Conservation (phyloP, 1,140 invertebrate genomes). For the Kradibia gibbosae region DNA sequence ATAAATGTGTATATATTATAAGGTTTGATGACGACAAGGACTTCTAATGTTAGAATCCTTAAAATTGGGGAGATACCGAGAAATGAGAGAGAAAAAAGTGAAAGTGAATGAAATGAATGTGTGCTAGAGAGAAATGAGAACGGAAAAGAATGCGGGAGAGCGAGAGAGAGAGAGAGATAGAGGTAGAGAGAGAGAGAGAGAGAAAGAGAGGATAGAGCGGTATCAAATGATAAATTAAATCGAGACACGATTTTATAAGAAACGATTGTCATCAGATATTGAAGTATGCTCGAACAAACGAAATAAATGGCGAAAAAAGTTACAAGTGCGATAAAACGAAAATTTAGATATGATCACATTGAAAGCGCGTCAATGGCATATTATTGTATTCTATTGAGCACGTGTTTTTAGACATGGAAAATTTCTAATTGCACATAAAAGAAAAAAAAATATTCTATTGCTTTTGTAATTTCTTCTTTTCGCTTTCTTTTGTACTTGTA, state of each 20-base stretch:
- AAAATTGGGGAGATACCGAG: background rate
- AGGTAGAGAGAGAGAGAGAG: conserved; percentile 44
- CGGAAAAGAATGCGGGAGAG: conserved; percentile 34
- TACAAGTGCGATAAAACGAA: conserved; percentile 23
- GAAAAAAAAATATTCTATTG: conserved; percentile 53
- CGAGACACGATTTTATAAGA: conserved; percentile 6
- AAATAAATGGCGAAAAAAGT: conserved; percentile 32
- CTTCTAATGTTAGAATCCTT: background rate
- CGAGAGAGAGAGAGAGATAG: conserved; percentile 36
- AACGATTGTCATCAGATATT: conserved; percentile 11
- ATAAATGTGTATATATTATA: conserved; percentile 15
- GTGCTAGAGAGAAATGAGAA: too few relatives aligned
- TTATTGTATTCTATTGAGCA: conserved; percentile 44
- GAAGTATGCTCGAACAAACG: conserved; percentile 50
- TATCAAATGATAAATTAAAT: conserved; percentile 7
- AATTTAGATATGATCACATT: conserved; percentile 35
- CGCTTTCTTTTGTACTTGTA: conserved; percentile 60
- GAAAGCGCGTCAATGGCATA: conserved; percentile 23
- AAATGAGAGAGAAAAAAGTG: background rate
- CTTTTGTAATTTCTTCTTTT: conserved; percentile 60
- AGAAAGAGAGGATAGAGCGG: background rate
- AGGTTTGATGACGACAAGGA: background rate
- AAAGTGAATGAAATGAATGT: too few relatives aligned
- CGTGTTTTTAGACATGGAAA: conserved; percentile 35
- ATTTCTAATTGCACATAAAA: conserved; percentile 36